These are phyloP conservation scores for Tineola bisselliella DNA, from an alignment of 2,888 invertebrate genomes.

Conservation along the genomic window DNA sequence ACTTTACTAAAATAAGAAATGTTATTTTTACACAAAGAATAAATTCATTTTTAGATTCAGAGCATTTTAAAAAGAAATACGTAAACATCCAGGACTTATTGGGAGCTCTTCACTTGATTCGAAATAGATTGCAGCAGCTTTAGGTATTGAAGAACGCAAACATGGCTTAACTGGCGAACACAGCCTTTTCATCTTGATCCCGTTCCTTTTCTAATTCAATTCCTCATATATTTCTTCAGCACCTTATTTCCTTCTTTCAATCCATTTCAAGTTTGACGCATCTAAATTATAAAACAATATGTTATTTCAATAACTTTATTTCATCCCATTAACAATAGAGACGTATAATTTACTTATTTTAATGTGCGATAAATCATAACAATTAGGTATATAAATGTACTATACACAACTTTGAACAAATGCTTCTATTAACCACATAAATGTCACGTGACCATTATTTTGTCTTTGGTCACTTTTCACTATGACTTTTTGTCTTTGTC, in stretches of 20 bases:
- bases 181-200: slow-evolving; percentile 9
- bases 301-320: neutral
- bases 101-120: slow-evolving; percentile 39
- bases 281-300: neutral
- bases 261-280: neutral
- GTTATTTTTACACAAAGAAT: neutral
- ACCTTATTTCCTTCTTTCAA: neutral
- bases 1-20: too few relatives aligned
- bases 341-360: too few relatives aligned
- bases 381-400: too few relatives aligned
- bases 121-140: slow-evolving; percentile 18
- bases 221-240: neutral
- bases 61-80: slow-evolving; percentile 21
- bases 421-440: too few relatives aligned
- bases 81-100: slow-evolving; percentile 38
- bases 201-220: slow-evolving; percentile 12
- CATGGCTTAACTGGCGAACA: slow-evolving; percentile 25
- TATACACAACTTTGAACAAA: too few relatives aligned
- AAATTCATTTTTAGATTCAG: slow-evolving; percentile 6
- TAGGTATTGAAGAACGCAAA: slow-evolving; percentile 36
- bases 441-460: too few relatives aligned
- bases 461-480: too few relatives aligned
- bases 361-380: too few relatives aligned
- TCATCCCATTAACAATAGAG: neutral
- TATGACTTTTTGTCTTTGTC: too few relatives aligned